These are phyloP conservation scores for Hippoglossus stenolepis DNA, from an alignment of 2,113 vertebrate species.

Conservation along the genomic window DNA sequence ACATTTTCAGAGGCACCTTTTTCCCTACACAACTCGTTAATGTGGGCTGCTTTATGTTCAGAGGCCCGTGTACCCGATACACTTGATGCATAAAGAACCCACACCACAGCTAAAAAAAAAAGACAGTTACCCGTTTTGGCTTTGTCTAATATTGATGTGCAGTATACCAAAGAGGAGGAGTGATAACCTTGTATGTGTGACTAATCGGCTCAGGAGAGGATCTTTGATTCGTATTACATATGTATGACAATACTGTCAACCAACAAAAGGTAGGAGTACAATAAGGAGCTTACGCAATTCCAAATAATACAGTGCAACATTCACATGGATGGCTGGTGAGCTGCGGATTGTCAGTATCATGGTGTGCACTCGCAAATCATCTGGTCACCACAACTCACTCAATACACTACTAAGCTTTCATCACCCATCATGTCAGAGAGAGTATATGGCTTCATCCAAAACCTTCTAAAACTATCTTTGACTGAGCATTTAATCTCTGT, in stretches of 20 bases:
- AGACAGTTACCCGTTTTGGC: slow-evolving; percentile 21
- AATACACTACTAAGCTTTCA: neutral
- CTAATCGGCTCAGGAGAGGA: slow-evolving; percentile 34
- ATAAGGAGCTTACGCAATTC: neutral
- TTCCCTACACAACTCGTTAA: slow-evolving; percentile 52
- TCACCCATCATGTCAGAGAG: too few relatives aligned
- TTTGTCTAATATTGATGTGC: neutral
- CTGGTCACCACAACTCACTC: neutral
- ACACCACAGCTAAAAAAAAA: neutral
- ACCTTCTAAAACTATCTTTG: too few relatives aligned
- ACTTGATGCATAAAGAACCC: slow-evolving; percentile 3
- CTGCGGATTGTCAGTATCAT: neutral
- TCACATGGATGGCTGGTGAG: neutral
- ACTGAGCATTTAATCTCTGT: too few relatives aligned
- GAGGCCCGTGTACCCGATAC: slow-evolving; percentile 10
- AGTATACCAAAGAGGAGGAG: slow-evolving; percentile 3
- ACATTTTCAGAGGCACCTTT: slow-evolving; percentile 44
- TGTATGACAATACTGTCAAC: neutral
- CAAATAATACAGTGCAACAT: neutral
- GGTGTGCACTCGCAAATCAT: neutral
- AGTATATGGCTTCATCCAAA: too few relatives aligned
- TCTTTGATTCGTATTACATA: slow-evolving; percentile 17
- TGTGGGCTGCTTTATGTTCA: slow-evolving; percentile 28
- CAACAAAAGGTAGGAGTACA: neutral
- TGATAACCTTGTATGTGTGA: slow-evolving; percentile 13